Evolutionary conservation across 2,888 invertebrate genomes (phyloP).

Genomic region (Diarsia mendica): DNA sequence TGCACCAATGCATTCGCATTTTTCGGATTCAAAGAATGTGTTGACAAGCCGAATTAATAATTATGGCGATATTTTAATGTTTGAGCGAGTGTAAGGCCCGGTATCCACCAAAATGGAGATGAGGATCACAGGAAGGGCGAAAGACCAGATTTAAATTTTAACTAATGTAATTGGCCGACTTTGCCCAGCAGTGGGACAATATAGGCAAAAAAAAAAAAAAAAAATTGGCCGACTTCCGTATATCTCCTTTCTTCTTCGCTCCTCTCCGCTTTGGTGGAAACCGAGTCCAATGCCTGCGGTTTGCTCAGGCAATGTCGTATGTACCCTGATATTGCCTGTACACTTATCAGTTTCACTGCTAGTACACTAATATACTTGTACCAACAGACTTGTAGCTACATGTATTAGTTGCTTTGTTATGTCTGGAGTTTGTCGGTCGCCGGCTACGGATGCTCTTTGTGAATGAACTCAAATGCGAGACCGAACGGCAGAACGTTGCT

Average conservation of each 20-base stretch:
- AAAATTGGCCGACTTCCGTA: too few relatives aligned
- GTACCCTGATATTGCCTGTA: neutral
- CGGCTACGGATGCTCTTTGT: slow-evolving; percentile 73
- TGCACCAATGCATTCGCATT: neutral
- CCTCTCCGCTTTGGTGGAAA: too few relatives aligned
- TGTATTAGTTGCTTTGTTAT: slow-evolving; percentile 67
- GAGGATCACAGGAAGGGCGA: too few relatives aligned
- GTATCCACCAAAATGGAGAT: too few relatives aligned
- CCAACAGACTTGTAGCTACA: slow-evolving; percentile 7
- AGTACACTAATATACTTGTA: slow-evolving; percentile 42
- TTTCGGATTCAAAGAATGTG: neutral
- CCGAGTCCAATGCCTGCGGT: too few relatives aligned
- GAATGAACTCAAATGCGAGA: slow-evolving; percentile 60
- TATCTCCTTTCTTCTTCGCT: too few relatives aligned
- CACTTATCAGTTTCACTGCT: slow-evolving; percentile 1
- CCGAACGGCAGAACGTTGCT: slow-evolving; percentile 41
- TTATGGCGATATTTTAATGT: neutral
- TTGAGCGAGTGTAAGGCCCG: too few relatives aligned
- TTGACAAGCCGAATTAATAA: neutral
- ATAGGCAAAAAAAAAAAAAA: too few relatives aligned
- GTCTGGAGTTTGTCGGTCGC: slow-evolving; percentile 74
- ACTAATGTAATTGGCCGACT: too few relatives aligned
- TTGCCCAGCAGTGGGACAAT: too few relatives aligned
- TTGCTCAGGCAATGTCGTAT: neutral
- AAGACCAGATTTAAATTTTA: too few relatives aligned